Evolutionary conservation across 2,113 vertebrate genomes (phyloP), one percentile per base, ranked within the genome.

Genomic region (Tricholaema leucomelas): DNA sequence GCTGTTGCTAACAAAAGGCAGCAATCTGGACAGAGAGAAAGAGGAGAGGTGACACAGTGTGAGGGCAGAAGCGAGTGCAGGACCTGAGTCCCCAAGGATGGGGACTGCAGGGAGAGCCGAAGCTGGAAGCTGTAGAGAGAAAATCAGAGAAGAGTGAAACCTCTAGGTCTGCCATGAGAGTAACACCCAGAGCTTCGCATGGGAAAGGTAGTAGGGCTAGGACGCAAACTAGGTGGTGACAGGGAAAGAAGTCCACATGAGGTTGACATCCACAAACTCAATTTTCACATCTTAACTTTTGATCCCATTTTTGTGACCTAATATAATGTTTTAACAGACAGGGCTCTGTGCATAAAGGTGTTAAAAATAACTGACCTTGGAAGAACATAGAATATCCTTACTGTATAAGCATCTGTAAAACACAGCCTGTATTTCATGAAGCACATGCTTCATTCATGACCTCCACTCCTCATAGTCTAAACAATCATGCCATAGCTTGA

Each of bases 331-430:
- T 67, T 81, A 81, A 67, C 35, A 54, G 35, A 31, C 40, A 38
- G 79, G 30, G 38, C 76, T 95, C 48, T 61, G 9, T 82, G 59
- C 7, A 0, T 52, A 85, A 42, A 52, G 60, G 3, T 64, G 61
- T 83, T 95, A 93, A 95, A 94, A 95, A 90, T 91, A 93, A 7
- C 69, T 94, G 88, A 90, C 94, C 91, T 95, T 92, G 82, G 73
- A 85, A 90, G 65, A 78, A 58, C 0, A 0, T 15, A 18, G 86
- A 89, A 27, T 87, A 87, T 70, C 64, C 52, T 80, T 42, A 58
- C 55, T 80, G 31, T 14, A 25, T 3, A 17, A 91, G 60, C 40
- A 3, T 76, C 84, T 80, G 52, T 81, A 60, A 74, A 87, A 91
- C 46, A 69, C 30, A 55, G 81, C 44, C 79, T 61, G 28, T 81